These are phyloP conservation scores for Poecilia velifera DNA, from an alignment of 2,797 vertebrate genomes.

Conservation along the genomic window DNA sequence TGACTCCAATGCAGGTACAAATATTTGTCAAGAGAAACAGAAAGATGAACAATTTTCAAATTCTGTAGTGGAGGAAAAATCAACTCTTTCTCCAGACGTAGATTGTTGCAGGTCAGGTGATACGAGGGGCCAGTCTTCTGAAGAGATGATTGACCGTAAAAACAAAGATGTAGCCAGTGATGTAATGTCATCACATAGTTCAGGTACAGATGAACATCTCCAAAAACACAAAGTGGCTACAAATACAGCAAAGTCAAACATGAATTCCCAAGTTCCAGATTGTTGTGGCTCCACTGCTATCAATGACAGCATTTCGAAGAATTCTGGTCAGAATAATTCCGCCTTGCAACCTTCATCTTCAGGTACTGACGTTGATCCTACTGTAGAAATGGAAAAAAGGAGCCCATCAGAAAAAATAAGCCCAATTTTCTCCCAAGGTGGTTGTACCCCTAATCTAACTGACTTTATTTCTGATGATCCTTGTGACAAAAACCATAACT, in stretches of 20 bases:
- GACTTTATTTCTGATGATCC: neutral
- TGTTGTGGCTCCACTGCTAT: neutral
- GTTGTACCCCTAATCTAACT: neutral
- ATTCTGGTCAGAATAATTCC: neutral
- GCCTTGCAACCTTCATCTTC: constrained; percentile 4
- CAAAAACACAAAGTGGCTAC: constrained; percentile 10
- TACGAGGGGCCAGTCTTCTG: neutral
- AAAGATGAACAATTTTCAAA: constrained; percentile 25
- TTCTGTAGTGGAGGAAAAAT: constrained; percentile 2
- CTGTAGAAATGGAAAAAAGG: constrained; percentile 23
- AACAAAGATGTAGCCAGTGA: neutral
- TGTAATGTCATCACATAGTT: constrained; percentile 1
- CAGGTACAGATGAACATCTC: constrained; percentile 1
- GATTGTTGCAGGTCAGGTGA: neutral
- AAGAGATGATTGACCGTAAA: neutral
- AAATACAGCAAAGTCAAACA: constrained; percentile 14
- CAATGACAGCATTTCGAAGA: neutral
- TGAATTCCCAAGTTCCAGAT: neutral
- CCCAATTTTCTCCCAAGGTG: neutral
- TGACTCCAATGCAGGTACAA: constrained; percentile 1
- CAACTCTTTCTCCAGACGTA: neutral
- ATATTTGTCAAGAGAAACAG: constrained; percentile 2
- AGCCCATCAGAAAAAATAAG: constrained; percentile 1
- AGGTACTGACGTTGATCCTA: constrained; percentile 7
- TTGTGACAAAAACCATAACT: neutral